Percentiles rank a stretch among this genome's conserved stretches.
phyloP scores from a whole-genome alignment of 2,113 vertebrate species.

The Nannospalax galili region DNA sequence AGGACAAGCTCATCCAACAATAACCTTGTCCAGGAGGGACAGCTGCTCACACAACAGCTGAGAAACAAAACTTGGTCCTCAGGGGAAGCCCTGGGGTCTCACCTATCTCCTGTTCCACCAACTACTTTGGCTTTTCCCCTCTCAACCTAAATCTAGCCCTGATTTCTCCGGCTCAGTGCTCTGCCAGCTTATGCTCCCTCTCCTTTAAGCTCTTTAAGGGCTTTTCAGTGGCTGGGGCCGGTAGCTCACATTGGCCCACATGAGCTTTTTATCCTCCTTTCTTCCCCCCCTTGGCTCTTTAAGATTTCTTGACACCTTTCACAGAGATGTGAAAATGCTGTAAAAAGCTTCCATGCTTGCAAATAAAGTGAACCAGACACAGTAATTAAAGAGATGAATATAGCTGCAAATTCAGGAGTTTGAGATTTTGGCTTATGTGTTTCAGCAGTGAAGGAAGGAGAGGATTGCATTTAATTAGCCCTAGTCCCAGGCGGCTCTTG shows the following conservation, averaged over 20 bases:
- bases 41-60: no score
- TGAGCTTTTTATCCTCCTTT: neutral
- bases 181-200: neutral
- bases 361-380: constrained; percentile 73
- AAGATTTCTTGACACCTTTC: constrained; percentile 54
- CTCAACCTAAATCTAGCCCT: neutral
- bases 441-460: constrained; percentile 55
- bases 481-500: constrained; percentile 71
- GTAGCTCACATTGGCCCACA: neutral
- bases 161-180: neutral
- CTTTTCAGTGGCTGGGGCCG: neutral
- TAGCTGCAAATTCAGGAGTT: constrained; percentile 63
- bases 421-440: constrained; percentile 43
- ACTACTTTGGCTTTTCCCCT: neutral
- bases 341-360: constrained; percentile 57
- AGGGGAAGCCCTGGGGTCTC: neutral
- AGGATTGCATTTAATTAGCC: constrained; percentile 81
- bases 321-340: constrained; percentile 50
- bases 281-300: neutral
- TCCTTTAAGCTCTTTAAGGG: neutral
- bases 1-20: no score
- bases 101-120: neutral
- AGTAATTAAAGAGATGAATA: constrained; percentile 72
- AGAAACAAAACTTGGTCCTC: neutral
- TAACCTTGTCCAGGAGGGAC: no score